These are phyloP conservation scores for Lanistes nyassanus DNA, from an alignment of 1,140 invertebrate species.

Conservation along the genomic window DNA sequence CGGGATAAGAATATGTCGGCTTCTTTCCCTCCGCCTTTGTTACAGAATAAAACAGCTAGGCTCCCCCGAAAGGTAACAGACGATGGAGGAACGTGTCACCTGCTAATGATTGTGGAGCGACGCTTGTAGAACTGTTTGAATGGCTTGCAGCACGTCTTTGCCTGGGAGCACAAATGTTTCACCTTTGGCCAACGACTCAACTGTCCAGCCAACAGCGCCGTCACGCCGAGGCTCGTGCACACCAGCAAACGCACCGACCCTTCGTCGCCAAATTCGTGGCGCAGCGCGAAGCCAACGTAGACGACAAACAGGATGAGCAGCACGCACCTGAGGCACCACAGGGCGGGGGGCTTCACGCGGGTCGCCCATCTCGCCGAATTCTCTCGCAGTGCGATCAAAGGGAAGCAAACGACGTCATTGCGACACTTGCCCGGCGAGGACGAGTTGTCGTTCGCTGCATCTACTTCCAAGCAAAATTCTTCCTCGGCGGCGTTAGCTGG, in stretches of 20 bases:
- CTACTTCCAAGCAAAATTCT: no score
- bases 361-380: background rate
- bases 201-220: background rate
- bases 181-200: background rate
- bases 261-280: background rate
- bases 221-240: background rate
- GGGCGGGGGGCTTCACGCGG: no score
- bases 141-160: background rate
- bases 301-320: background rate
- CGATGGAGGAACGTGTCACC: background rate
- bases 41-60: no score
- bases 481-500: no score
- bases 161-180: background rate
- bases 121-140: background rate
- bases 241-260: background rate
- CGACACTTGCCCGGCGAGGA: background rate
- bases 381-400: background rate
- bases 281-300: background rate
- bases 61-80: no score
- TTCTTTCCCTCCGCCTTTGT: no score
- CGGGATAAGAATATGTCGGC: no score
- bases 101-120: background rate
- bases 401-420: conserved; percentile 1
- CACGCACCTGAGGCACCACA: background rate
- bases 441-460: no score